Base-by-base conservation (phyloP, 2,888 invertebrate species). In the Hemicrepidius hirtus region DNA sequence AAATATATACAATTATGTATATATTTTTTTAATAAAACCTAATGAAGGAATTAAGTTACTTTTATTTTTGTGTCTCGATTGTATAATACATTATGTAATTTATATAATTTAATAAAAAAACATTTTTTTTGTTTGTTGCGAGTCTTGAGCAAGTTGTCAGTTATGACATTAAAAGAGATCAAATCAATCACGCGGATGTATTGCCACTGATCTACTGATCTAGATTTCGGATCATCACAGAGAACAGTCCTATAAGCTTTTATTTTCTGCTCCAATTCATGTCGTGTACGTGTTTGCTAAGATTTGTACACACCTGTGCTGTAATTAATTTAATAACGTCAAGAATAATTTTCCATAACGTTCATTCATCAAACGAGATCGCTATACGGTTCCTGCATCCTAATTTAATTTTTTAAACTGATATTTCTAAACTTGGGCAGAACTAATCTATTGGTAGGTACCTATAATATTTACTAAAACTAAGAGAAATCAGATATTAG, bases 141-240 rank as follows among this genome's bases (percentile, higher is more conserved):
- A 49, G 13, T 50, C 21, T 50, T 50, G 4, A 0, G 10, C 24
- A 24, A 28, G n/a, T 21, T 50, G n/a, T 55, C 32, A 35, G 40
- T 59, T 59, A 59, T 20, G 40, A 18, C 40, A 59, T 59, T 12
- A 59, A 59, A 59, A 37, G 10, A 59, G 40, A 59, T 40, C 20
- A 59, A 59, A 59, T 40, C 40, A 40, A 59, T 59, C 59, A 59
- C 18, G 40, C 59, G 59, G 59, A 59, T 59, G 37, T 59, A 40
- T 40, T 18, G 40, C 16, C 18, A 12, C 20, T 40, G 59, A 59
- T 59, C 59, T 40, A 59, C 59, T 59, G 59, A 37, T 37, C 59
- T 24, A 59, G 40, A 59, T 59, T 59, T 40, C 6, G 13, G 13
- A 40, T n/a, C n/a, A 3, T 13, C 13, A 13, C 37, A 40, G n/a